Evolutionary conservation across 2,113 vertebrate species (phyloP), one percentile per base, ranked within the genome.

Genomic region (Hiodon alosoides): DNA sequence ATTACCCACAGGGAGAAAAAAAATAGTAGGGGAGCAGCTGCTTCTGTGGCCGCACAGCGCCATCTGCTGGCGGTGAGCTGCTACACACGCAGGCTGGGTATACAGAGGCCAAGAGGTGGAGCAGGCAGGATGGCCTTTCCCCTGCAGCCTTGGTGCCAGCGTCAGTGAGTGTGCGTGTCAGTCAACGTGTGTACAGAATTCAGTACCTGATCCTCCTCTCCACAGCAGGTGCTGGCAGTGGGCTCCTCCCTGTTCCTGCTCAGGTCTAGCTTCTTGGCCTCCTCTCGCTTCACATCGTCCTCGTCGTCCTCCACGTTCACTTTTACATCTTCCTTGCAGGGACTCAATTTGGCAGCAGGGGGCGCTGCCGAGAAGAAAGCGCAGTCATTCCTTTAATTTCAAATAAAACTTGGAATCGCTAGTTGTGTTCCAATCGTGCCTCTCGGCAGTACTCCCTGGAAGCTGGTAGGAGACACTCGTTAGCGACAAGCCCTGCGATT

Each of bases 221-320:
- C 81, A 74, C 81, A 81, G 0, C 83, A 84, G 62, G 85, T 86
- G 79, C 92, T 93, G 72, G 90, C 85, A 65, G 92, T 93, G 0
- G 93, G 90, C 4, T 82, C 87, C 9, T 3, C 31, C 5, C 80
- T 60, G 9, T 68, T 84, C 59, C 55, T 66, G 66, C 62, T 48
- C 10, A 73, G 8, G 17, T 73, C 62, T 48, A 47, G 10, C 54
- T 10, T 50, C 61, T 82, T 57, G 59, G 4, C 16, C 46, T 66
- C 61, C 73, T 68, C 48, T 48, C 67, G 46, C 31, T 66, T 54
- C 59, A 13, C 47, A n/a, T 68, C 78, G 48, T 66, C 66, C 58
- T 81, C 77, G 17, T 31, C 55, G n/a, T 59, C 76, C 48, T 73
- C 88, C 4, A 81, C 84, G 13, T 89, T 85, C 17, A 88, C 79